These are phyloP conservation scores for Busseola fusca DNA, from an alignment of 2,888 invertebrate species.

Conservation along the genomic window DNA sequence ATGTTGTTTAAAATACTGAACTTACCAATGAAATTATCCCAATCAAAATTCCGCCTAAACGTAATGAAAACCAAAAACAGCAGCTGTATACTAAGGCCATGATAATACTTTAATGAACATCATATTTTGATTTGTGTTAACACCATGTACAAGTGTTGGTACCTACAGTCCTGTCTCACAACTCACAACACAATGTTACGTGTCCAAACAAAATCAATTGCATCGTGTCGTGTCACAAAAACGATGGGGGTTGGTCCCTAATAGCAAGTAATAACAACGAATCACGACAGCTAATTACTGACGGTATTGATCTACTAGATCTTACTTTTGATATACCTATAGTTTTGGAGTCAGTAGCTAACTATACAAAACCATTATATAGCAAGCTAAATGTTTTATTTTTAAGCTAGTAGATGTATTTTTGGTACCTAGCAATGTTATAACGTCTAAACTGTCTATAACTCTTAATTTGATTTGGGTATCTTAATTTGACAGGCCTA, in stretches of 20 bases:
- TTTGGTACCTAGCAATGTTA: too few relatives aligned
- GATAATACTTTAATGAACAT: conserved; percentile 20
- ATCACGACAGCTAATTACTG: conserved; percentile 45
- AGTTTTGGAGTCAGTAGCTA: conserved; percentile 15
- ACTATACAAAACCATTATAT: conserved; percentile 10
- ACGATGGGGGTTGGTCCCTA: conserved; percentile 11
- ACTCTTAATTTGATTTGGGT: too few relatives aligned
- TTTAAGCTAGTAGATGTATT: background rate
- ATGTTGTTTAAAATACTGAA: background rate
- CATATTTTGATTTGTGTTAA: conserved; percentile 21
- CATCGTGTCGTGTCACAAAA: conserved; percentile 28
- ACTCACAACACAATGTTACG: conserved; percentile 35
- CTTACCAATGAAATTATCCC: conserved; percentile 80
- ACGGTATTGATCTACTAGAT: conserved; percentile 50
- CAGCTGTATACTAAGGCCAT: conserved; percentile 85
- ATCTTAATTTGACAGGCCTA: too few relatives aligned
- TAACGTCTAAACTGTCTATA: too few relatives aligned
- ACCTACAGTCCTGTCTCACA: conserved; percentile 2
- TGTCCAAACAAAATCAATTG: conserved; percentile 31
- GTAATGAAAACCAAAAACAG: conserved; percentile 86
- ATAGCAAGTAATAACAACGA: conserved; percentile 37
- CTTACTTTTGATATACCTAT: conserved; percentile 27
- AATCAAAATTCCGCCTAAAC: conserved; percentile 83
- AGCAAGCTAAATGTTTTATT: background rate
- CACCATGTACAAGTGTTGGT: background rate